phyloP scores from a whole-genome alignment of 2,888 invertebrate species.

The Erynnis tages region DNA sequence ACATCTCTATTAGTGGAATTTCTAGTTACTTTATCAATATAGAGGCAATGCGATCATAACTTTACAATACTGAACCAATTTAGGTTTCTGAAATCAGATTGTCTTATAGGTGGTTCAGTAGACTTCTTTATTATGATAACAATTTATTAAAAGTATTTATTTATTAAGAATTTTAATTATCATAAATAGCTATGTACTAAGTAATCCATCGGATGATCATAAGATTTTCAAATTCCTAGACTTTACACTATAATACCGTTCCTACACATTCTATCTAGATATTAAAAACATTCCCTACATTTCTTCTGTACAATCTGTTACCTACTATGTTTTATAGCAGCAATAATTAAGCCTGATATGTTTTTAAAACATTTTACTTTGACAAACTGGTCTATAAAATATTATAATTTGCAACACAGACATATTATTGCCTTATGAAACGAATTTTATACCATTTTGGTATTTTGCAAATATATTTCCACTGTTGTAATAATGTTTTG shows the following conservation, averaged over 20 bases:
- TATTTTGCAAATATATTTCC: too few species aligned
- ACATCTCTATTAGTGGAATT: constrained; percentile 38
- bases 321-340: background rate
- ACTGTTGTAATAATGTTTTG: too few species aligned
- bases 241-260: background rate
- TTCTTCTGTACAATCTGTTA: background rate
- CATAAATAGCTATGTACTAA: background rate
- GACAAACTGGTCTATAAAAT: too few species aligned
- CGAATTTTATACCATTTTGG: too few species aligned
- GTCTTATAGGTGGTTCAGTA: too few species aligned
- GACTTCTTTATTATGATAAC: background rate
- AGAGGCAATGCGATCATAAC: background rate
- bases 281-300: background rate
- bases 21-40: constrained; percentile 18
- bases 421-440: background rate
- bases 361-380: background rate
- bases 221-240: background rate
- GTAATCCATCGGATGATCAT: constrained; percentile 4
- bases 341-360: background rate
- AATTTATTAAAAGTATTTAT: background rate
- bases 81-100: too few species aligned
- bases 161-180: background rate
- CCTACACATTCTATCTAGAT: constrained; percentile 1
- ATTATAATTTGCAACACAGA: background rate
- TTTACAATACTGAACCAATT: background rate